Evolutionary conservation across 2,113 vertebrate species (phyloP).

Genomic region (Brachyistius frenatus): DNA sequence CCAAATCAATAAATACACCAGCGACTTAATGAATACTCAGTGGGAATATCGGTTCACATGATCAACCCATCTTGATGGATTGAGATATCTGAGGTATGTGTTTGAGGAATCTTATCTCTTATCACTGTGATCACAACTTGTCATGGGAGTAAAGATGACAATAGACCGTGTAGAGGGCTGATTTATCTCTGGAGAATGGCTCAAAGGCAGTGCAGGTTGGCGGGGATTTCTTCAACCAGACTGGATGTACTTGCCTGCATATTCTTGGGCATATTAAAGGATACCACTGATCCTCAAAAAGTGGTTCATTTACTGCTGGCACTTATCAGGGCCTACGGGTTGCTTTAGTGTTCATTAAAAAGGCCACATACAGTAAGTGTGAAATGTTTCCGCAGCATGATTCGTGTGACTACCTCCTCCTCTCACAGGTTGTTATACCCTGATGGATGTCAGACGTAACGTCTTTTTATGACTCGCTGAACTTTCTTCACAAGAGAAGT

Average conservation of each 20-base stretch:
- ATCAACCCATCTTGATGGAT: slow-evolving; percentile 37
- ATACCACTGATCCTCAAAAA: slow-evolving; percentile 5
- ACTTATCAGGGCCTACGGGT: background rate
- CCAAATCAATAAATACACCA: background rate
- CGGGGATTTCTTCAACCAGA: slow-evolving; percentile 12
- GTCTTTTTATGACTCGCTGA: slow-evolving; percentile 45
- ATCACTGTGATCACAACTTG: slow-evolving; percentile 56
- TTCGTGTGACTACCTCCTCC: too few relatives aligned
- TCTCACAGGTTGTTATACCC: background rate
- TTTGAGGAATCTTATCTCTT: slow-evolving; percentile 49
- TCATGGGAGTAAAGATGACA: slow-evolving; percentile 51
- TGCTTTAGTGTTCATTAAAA: slow-evolving; percentile 9
- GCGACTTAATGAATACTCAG: background rate
- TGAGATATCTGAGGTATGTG: slow-evolving; percentile 46
- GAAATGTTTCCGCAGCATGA: too few relatives aligned
- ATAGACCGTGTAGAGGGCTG: slow-evolving; percentile 11
- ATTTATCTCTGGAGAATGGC: slow-evolving; percentile 29
- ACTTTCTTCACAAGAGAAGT: slow-evolving; percentile 74
- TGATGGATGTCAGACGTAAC: slow-evolving; percentile 4
- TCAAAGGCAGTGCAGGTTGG: slow-evolving; percentile 19
- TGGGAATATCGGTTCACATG: background rate
- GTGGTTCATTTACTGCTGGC: background rate
- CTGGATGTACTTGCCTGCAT: background rate
- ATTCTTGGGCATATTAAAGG: slow-evolving; percentile 4
- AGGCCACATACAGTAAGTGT: too few relatives aligned